phyloP scores from a whole-genome alignment of 2,113 vertebrate genomes.

The Coryphaenoides rupestris region DNA sequence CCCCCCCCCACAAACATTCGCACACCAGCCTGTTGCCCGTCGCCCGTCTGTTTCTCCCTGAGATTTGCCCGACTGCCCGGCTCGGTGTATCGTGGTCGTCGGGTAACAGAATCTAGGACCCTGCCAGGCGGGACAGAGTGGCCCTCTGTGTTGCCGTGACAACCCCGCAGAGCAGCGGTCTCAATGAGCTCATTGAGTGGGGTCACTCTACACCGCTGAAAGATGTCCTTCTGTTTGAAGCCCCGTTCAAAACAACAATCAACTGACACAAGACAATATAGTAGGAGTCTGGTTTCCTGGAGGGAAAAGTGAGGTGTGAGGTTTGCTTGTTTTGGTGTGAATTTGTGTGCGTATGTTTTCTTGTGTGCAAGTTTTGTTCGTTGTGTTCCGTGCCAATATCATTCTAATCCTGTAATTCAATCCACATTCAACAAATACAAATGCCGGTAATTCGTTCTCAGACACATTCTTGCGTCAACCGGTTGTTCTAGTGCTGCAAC shows the following conservation, averaged over 20 bases:
- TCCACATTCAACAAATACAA: no score
- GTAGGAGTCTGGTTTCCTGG: not conserved
- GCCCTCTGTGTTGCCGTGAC: conserved; percentile 24
- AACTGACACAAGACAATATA: not conserved
- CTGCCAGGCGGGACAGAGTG: conserved; percentile 2
- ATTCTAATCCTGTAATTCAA: no score
- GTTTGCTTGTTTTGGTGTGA: not conserved
- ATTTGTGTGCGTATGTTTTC: not conserved
- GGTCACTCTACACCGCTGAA: conserved; percentile 22
- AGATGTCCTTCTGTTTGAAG: not conserved
- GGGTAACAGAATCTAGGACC: conserved; percentile 42
- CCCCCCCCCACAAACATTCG: no score
- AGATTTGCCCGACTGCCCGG: no score
- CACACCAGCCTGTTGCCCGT: no score
- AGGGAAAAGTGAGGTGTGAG: not conserved
- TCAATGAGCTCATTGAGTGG: conserved; percentile 14
- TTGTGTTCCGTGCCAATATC: not conserved
- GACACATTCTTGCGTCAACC: no score
- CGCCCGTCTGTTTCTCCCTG: no score
- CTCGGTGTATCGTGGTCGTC: no score
- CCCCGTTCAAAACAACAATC: conserved; percentile 11
- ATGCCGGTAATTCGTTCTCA: no score
- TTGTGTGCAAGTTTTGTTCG: not conserved
- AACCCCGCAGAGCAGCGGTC: not conserved
- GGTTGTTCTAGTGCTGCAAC: no score